phyloP scores from a whole-genome alignment of 2,888 invertebrate species.

The Escarpia spicata region DNA sequence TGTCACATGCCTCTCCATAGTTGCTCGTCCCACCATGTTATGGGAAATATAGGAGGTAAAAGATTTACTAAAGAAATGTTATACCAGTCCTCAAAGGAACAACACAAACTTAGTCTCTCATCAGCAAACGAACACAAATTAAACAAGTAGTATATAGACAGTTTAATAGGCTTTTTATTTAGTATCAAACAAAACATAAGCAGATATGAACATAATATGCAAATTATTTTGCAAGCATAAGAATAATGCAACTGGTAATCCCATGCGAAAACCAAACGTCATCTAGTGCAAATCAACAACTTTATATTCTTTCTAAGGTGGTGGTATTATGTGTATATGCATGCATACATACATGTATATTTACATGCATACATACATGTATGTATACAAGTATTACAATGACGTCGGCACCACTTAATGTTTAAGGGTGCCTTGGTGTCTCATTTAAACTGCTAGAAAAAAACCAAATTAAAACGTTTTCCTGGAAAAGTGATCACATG shows the following conservation, averaged over 20 bases:
- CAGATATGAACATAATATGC: conserved; percentile 3
- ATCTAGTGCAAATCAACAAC: background rate
- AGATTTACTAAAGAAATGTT: too few relatives aligned
- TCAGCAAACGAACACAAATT: background rate
- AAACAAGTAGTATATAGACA: background rate
- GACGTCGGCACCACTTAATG: too few relatives aligned
- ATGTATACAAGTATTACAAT: too few relatives aligned
- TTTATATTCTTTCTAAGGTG: background rate
- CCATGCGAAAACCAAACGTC: background rate
- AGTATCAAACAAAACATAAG: conserved; percentile 13
- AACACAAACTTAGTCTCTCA: background rate
- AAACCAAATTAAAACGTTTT: background rate
- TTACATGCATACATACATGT: too few relatives aligned
- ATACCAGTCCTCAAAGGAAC: too few relatives aligned
- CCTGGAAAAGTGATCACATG: background rate
- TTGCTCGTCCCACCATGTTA: too few relatives aligned
- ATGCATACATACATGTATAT: too few relatives aligned
- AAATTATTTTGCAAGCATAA: background rate
- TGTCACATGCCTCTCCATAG: too few relatives aligned
- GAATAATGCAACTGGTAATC: background rate
- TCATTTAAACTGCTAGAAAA: too few relatives aligned
- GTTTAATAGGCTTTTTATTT: background rate
- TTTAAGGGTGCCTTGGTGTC: too few relatives aligned
- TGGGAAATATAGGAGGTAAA: too few relatives aligned
- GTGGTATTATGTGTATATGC: too few relatives aligned